Base-by-base conservation (phyloP, 2,797 vertebrate species). In the Poeciliopsis presidionis region DNA sequence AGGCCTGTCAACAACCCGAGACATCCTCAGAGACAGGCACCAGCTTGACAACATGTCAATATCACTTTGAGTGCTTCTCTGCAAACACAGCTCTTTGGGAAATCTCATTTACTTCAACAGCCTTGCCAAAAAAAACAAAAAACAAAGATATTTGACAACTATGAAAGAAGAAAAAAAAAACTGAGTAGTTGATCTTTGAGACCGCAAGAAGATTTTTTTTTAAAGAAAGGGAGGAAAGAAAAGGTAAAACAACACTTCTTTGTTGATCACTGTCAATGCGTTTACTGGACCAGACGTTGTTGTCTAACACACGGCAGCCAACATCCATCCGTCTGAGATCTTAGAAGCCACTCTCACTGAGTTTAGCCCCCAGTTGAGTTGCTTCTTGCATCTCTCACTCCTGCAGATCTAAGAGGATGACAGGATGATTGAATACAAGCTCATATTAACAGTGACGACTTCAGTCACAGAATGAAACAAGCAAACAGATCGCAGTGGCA, bases 1-100 rank as follows among this genome's bases (percentile, higher is more conserved):
- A 90, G 91, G 92, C 92, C 94, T 89, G 91, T 95, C 95, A 95
- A 95, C 91, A 94, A 92, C 88, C 93, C 87, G 86, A 90, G 92
- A 94, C 88, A 91, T 95, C 95, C 94, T 95, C 82, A 78, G 94
- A 95, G 95, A 95, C 91, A 92, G 80, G 90, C 91, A 89, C 91
- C 86, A 84, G 91, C 95, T 95, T 96, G 95, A 96, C 95, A 96
- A 95, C 94, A 95, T 95, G 95, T 95, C 95, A 96, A 96, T 96
- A 96, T 95, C 94, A 94, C 94, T 96, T 95, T 94, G 94, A 96
- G 91, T 77, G 90, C 91, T 93, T 94, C 94, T 89, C 87, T 77
- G 92, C 83, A 77, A 92, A 92, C 88, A 89, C 86, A 87, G 92
- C 94, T 95, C 94, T 94, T 90, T 94, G 95, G 95, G 95, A 96